A percentile compares a stretch with the other conserved stretches of the same genome.
phyloP scores from a whole-genome alignment of 2,888 invertebrate genomes.

The Auanema freiburgensis region DNA sequence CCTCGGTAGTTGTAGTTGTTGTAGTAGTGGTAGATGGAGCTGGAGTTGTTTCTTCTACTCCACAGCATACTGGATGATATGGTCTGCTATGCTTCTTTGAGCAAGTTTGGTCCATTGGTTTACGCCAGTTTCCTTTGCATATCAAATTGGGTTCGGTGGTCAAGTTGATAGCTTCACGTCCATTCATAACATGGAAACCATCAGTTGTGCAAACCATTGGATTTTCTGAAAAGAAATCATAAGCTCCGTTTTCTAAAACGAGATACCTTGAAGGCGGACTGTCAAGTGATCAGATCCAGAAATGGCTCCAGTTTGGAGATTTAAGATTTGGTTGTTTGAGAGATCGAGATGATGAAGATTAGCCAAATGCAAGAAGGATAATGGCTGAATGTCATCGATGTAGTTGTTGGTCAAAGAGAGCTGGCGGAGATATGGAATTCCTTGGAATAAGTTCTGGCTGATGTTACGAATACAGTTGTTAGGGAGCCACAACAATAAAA shows the following conservation, averaged over 20 bases:
- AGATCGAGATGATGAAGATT: constrained; percentile 86
- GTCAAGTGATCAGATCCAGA: constrained; percentile 58
- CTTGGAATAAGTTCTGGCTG: constrained; percentile 60
- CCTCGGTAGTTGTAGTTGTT: constrained; percentile 22
- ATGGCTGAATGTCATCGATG: constrained; percentile 57
- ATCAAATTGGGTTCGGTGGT: constrained; percentile 60
- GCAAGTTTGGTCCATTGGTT: constrained; percentile 49
- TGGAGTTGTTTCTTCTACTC: no score
- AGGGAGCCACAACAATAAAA: constrained; percentile 63
- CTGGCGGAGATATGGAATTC: constrained; percentile 62
- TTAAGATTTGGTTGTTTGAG: constrained; percentile 75
- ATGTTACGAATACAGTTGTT: constrained; percentile 61
- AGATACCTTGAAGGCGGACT: constrained; percentile 58
- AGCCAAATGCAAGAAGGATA: constrained; percentile 76
- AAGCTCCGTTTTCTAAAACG: background rate
- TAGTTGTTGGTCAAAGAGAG: constrained; percentile 64
- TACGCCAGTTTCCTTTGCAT: constrained; percentile 53
- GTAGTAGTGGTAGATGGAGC: constrained; percentile 25
- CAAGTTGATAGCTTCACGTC: constrained; percentile 61
- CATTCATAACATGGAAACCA: constrained; percentile 64
- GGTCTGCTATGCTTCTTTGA: constrained; percentile 34
- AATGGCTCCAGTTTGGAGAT: constrained; percentile 52
- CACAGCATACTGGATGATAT: constrained; percentile 9
- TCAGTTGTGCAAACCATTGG: constrained; percentile 64
- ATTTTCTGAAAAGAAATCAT: constrained; percentile 53